These are phyloP conservation scores for Ochotona princeps DNA, from an alignment of 2,113 vertebrate species.

Conservation along the genomic window DNA sequence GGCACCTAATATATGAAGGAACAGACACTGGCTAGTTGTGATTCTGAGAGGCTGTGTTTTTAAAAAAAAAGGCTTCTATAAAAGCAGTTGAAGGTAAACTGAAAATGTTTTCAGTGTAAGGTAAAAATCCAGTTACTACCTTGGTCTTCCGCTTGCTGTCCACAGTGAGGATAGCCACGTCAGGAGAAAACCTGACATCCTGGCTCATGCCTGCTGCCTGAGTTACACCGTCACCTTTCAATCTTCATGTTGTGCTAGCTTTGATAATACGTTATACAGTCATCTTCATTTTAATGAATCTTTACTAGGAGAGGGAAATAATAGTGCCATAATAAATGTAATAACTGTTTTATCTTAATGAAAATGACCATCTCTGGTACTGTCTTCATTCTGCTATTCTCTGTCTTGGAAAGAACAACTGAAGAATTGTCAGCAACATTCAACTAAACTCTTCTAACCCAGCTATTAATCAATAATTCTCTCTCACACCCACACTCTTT, in stretches of 20 bases:
- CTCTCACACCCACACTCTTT: neutral
- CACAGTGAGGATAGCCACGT: neutral
- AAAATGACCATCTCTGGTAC: neutral
- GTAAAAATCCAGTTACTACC: neutral
- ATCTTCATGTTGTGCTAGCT: neutral
- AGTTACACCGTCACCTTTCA: neutral
- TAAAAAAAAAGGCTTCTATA: neutral
- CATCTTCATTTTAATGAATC: neutral
- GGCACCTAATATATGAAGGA: accelerated
- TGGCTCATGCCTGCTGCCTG: neutral
- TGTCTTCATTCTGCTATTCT: neutral
- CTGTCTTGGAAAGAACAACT: neutral
- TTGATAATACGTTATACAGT: neutral
- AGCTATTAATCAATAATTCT: neutral
- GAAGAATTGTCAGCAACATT: neutral
- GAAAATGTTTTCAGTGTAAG: neutral
- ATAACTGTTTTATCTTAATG: neutral
- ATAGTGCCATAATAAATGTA: neutral
- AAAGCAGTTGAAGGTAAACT: neutral
- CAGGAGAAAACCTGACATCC: neutral
- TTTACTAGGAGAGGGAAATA: neutral
- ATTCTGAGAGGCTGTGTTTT: neutral
- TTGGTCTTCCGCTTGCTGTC: neutral
- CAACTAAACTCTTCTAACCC: neutral
- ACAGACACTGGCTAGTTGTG: neutral